Evolutionary conservation across 2,888 invertebrate species (phyloP).

Genomic region (Phortica magna): DNA sequence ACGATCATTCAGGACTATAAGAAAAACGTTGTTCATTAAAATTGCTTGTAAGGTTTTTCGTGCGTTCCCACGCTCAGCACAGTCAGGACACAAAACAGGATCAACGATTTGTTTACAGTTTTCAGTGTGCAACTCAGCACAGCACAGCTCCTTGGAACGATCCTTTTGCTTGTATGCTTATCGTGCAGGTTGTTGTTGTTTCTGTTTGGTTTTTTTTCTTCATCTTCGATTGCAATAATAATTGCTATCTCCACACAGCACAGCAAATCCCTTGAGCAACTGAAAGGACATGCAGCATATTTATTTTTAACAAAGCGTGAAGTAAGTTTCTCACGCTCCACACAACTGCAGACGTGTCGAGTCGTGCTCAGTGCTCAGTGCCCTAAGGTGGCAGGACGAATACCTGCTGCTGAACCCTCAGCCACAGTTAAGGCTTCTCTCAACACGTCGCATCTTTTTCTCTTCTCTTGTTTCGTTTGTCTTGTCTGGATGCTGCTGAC

Average conservation of each 20-base stretch:
- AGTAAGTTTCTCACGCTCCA: slow-evolving; percentile 70
- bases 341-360: slow-evolving; percentile 30
- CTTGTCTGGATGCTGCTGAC: not conserved
- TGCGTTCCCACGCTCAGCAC: slow-evolving; percentile 30
- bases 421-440: not conserved
- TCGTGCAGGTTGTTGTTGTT: slow-evolving; percentile 20
- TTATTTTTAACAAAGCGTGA: slow-evolving; percentile 46
- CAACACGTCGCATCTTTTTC: slow-evolving; percentile 41
- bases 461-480: slow-evolving; percentile 32
- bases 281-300: slow-evolving; percentile 42
- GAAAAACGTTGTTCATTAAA: slow-evolving; percentile 23
- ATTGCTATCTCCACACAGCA: slow-evolving; percentile 4
- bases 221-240: slow-evolving; percentile 17
- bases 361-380: not conserved
- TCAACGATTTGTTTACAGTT: slow-evolving; percentile 34
- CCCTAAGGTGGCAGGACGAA: slow-evolving; percentile 55
- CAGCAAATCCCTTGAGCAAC: slow-evolving; percentile 48
- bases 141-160: not conserved
- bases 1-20: slow-evolving; percentile 21
- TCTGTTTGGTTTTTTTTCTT: not conserved
- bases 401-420: slow-evolving; percentile 59
- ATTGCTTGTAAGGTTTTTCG: not conserved
- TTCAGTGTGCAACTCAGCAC: not conserved
- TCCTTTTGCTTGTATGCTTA: slow-evolving; percentile 25
- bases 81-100: slow-evolving; percentile 25